phyloP scores from a whole-genome alignment of 2,797 vertebrate species.

The Scleropages formosus region DNA sequence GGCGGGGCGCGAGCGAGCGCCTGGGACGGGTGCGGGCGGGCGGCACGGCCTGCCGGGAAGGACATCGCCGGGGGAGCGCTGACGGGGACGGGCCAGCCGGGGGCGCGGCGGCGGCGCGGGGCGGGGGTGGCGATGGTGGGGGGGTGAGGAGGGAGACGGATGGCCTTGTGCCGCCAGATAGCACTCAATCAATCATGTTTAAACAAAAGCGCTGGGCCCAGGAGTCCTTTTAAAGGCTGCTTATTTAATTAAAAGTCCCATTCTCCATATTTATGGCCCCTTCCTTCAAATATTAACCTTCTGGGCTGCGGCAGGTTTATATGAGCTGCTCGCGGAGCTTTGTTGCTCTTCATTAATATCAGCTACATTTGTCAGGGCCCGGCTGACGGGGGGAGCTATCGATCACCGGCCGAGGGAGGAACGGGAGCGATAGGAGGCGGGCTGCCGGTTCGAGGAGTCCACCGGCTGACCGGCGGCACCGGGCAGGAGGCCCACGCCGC shows the following conservation, averaged over 20 bases:
- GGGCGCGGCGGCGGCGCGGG: constrained; percentile 56
- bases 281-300: constrained; percentile 94
- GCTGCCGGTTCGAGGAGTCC: too few species aligned
- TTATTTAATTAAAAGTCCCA: constrained; percentile 99
- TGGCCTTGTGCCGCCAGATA: constrained; percentile 71
- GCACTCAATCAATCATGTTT: constrained; percentile 95
- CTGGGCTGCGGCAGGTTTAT: constrained; percentile 75
- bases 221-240: constrained; percentile 96
- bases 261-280: constrained; percentile 95
- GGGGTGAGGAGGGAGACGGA: constrained; percentile 64
- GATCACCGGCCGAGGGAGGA: constrained; percentile 22
- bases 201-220: constrained; percentile 93
- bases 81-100: not conserved
- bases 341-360: constrained; percentile 61
- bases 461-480: not conserved
- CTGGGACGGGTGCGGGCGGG: not conserved
- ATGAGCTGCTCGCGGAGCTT: constrained; percentile 56
- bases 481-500: too few species aligned
- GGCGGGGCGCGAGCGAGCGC: not conserved
- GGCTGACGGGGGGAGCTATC: constrained; percentile 30
- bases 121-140: constrained; percentile 52
- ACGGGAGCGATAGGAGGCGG: not conserved
- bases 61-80: not conserved
- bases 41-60: constrained; percentile 57
- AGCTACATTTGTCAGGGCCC: constrained; percentile 51